Base-by-base conservation (phyloP, 2,113 vertebrate species). In the western clawed frog (Xenopus tropicalis) region DNA sequence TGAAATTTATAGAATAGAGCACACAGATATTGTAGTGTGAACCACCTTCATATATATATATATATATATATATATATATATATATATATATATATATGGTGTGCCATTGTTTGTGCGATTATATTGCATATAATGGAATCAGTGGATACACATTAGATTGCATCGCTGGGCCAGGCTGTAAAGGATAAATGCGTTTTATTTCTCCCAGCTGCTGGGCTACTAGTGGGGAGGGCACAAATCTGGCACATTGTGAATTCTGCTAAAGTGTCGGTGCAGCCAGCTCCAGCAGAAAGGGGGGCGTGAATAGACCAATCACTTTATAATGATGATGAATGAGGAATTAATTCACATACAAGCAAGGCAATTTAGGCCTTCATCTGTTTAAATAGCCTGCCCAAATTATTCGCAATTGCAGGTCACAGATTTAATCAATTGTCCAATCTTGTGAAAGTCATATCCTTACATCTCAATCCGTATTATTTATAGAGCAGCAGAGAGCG, bases 311-410 rank as follows among this genome's bases (percentile, higher is more conserved):
- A 91, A 95, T 96, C 94, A 92, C 91, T 87, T 85, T 84, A 85
- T 98, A 99, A 99, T 95, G 95, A 98, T 98, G 97, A 98, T 97
- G 93, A 98, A 98, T 97, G 95, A 88, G 93, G 94, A 94, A 98
- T 98, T 98, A 98, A 98, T 96, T 94, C 94, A 91, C 93, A 93
- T 92, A 95, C 94, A 96, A 94, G 95, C 91, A 91, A 94, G 93
- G 94, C 96, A 98, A 96, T 98, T 96, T 95, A 94, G 92, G 90
- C 93, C 91, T 95, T 98, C 96, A 94, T 97, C 95, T 98, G 96
- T 95, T 96, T 98, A 96, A 97, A 96, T 93, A 93, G 94, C 90
- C 93, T 93, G 94, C 94, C 94, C 94, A 95, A 94, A 94, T 94
- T 94, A 93, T 93, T 94, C 93, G 89, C 92, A 91, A 96, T 93